These are phyloP conservation scores for Taenaris catops DNA, from an alignment of 2,888 invertebrate genomes.

Conservation along the genomic window DNA sequence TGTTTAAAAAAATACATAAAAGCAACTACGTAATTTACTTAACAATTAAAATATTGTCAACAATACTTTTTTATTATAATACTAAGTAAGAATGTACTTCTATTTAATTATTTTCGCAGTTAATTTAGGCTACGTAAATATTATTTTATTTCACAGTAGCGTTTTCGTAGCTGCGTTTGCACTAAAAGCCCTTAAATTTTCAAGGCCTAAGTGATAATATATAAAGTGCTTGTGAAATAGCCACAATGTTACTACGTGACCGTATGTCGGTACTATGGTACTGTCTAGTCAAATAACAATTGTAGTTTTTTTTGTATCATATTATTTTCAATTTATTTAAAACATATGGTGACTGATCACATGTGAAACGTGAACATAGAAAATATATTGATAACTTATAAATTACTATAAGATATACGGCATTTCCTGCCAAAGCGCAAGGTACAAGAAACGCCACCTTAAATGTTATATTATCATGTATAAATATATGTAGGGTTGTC, in stretches of 20 bases:
- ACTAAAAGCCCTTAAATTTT: slow-evolving; percentile 45
- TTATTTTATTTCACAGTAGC: too few species aligned
- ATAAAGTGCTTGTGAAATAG: slow-evolving; percentile 46
- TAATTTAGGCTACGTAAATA: not conserved
- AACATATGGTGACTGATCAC: slow-evolving; percentile 31
- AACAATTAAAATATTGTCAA: slow-evolving; percentile 5
- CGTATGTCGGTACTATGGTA: slow-evolving; percentile 67
- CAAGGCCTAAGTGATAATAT: slow-evolving; percentile 48
- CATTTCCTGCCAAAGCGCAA: slow-evolving; percentile 7
- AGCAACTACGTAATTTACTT: too few species aligned
- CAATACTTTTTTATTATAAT: slow-evolving; percentile 3
- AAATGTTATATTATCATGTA: too few species aligned
- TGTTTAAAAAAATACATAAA: slow-evolving; percentile 2
- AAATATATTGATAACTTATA: slow-evolving; percentile 25
- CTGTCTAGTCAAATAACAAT: slow-evolving; percentile 75
- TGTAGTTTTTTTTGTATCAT: slow-evolving; percentile 66
- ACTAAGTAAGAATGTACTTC: not conserved
- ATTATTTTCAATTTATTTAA: slow-evolving; percentile 38
- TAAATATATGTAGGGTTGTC: too few species aligned
- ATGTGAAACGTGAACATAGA: slow-evolving; percentile 18
- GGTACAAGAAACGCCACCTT: slow-evolving; percentile 3
- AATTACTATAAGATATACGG: slow-evolving; percentile 12
- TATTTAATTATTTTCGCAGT: slow-evolving; percentile 1
- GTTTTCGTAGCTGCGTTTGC: too few species aligned
- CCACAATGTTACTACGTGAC: slow-evolving; percentile 49